phyloP scores from a whole-genome alignment of 2,797 vertebrate species.

The Morus bassanus region DNA sequence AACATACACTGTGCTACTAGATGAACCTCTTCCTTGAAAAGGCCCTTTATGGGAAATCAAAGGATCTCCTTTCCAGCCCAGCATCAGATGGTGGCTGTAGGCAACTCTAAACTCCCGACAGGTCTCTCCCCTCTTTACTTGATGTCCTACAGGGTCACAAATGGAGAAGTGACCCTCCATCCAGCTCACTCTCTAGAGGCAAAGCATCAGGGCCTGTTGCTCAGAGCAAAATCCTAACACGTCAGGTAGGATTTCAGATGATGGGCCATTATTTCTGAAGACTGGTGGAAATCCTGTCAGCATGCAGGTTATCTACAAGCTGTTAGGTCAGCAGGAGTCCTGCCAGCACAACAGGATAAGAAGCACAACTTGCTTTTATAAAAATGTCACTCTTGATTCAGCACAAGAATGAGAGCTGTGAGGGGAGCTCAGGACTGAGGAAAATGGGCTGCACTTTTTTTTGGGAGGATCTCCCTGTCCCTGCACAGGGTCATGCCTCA shows the following conservation, averaged over 20 bases:
- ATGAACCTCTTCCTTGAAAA: background rate
- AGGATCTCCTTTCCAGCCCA: background rate
- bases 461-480: background rate
- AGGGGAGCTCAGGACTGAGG: background rate
- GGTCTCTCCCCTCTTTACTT: background rate
- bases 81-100: background rate
- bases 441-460: background rate
- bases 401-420: background rate
- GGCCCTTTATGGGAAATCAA: background rate
- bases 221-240: background rate
- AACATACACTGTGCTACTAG: background rate
- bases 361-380: background rate
- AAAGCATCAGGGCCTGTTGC: background rate
- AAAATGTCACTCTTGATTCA: background rate
- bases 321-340: background rate
- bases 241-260: background rate
- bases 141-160: background rate
- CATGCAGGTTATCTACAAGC: background rate
- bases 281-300: background rate
- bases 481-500: background rate
- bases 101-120: background rate
- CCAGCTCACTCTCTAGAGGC: background rate
- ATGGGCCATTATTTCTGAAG: background rate
- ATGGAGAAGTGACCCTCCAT: background rate
- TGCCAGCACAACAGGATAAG: background rate